A percentile compares a stretch with the other conserved stretches of the same genome.
phyloP scores from a whole-genome alignment of 2,113 vertebrate species.

The Mobula hypostoma region DNA sequence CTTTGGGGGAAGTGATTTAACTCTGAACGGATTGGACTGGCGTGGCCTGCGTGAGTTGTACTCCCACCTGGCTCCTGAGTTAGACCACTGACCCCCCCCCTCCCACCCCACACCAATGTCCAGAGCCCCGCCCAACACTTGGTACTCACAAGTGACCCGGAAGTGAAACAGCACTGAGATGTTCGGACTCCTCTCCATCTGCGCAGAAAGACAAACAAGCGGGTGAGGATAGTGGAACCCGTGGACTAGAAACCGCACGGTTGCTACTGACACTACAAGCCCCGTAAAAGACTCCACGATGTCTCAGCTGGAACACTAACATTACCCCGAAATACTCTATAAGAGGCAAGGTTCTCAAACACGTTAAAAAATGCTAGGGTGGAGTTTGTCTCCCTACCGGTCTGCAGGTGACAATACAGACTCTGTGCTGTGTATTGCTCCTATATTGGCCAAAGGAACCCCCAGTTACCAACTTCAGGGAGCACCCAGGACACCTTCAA shows the following conservation, averaged over 20 bases:
- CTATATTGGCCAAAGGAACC: too few relatives aligned
- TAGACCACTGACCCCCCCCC: background rate
- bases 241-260: background rate
- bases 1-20: background rate
- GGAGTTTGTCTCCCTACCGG: too few relatives aligned
- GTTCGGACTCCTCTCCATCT: constrained; percentile 97
- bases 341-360: too few relatives aligned
- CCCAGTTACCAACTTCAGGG: too few relatives aligned
- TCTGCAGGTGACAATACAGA: too few relatives aligned
- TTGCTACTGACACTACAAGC: background rate
- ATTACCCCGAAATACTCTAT: too few relatives aligned
- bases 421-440: too few relatives aligned
- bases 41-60: too few relatives aligned
- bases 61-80: too few relatives aligned
- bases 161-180: constrained; percentile 95
- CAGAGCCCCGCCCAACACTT: background rate
- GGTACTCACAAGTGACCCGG: constrained; percentile 82
- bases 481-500: too few relatives aligned
- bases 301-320: too few relatives aligned
- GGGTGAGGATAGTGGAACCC: background rate
- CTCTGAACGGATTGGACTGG: background rate
- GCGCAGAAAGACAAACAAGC: background rate
- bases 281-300: background rate
- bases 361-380: too few relatives aligned
- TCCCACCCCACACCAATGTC: background rate